These are phyloP conservation scores for Trinorchestia longiramus DNA, from an alignment of 1,140 invertebrate species.

Conservation along the genomic window DNA sequence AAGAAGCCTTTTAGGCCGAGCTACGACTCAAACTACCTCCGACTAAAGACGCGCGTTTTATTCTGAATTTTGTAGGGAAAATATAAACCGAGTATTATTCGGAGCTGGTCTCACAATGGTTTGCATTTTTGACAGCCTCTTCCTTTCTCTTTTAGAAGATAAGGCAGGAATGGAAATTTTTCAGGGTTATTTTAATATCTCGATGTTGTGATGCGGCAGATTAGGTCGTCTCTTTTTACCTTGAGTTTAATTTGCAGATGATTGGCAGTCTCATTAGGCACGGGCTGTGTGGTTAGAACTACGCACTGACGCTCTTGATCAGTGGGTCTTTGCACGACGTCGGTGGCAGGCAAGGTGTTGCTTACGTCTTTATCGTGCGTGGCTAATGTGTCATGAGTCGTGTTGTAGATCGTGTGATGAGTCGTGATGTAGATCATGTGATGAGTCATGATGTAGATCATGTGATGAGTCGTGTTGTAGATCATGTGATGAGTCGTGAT, in stretches of 20 bases:
- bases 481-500: too few relatives aligned
- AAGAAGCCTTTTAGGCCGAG: conserved; percentile 16
- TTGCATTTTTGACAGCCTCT: conserved; percentile 9
- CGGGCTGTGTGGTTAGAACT: conserved; percentile 4
- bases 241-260: conserved; percentile 38
- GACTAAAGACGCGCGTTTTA: conserved; percentile 13
- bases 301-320: not conserved
- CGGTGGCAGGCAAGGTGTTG: not conserved
- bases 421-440: not conserved
- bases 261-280: conserved; percentile 52
- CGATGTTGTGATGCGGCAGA: conserved; percentile 44
- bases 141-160: conserved; percentile 34
- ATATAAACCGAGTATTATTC: not conserved
- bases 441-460: not conserved
- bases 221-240: conserved; percentile 45
- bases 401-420: not conserved
- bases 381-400: not conserved
- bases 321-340: not conserved
- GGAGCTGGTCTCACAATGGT: conserved; percentile 36
- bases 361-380: not conserved
- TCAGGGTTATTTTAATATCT: conserved; percentile 34
- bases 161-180: conserved; percentile 26
- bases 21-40: not conserved
- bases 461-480: not conserved
- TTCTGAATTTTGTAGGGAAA: conserved; percentile 6